Conservation (phyloP, 2,888 invertebrate genomes). For the Cheilosia scutellata region DNA sequence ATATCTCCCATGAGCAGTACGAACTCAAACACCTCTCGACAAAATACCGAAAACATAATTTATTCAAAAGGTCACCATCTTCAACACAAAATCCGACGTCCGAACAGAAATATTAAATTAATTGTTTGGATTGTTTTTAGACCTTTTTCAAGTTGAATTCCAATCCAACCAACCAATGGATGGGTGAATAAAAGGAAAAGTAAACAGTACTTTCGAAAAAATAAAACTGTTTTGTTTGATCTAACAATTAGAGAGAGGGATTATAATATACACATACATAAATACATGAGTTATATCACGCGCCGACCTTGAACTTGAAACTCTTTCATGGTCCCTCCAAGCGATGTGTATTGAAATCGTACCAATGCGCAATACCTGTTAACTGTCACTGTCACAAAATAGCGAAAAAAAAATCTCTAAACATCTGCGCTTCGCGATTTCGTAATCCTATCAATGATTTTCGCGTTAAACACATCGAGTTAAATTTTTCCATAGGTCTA, state of each 20-base stretch:
- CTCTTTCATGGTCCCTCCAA: slow-evolving; percentile 11
- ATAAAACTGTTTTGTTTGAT: slow-evolving; percentile 18
- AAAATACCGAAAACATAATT: slow-evolving; percentile 25
- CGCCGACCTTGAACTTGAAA: slow-evolving; percentile 66
- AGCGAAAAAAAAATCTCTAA: slow-evolving; percentile 10
- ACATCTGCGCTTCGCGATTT: slow-evolving; percentile 20
- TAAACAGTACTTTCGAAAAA: slow-evolving; percentile 12
- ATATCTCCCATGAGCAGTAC: neutral
- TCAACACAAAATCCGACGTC: neutral
- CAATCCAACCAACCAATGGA: neutral
- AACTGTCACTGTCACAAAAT: slow-evolving; percentile 17
- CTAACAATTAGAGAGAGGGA: slow-evolving; percentile 48
- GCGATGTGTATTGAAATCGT: neutral
- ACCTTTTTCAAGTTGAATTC: neutral
- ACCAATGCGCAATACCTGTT: slow-evolving; percentile 38
- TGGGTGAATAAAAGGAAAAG: slow-evolving; percentile 28
- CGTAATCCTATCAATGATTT: slow-evolving; percentile 13
- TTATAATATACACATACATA: neutral
- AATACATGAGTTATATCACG: neutral
- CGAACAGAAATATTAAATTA: neutral
- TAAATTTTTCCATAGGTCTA: too few relatives aligned
- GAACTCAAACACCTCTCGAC: slow-evolving; percentile 7
- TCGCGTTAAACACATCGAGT: neutral
- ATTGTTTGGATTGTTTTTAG: slow-evolving; percentile 1
- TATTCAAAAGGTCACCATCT: slow-evolving; percentile 45